These are phyloP conservation scores for Lepidurus arcticus DNA, from an alignment of 1,140 invertebrate genomes.

Conservation along the genomic window DNA sequence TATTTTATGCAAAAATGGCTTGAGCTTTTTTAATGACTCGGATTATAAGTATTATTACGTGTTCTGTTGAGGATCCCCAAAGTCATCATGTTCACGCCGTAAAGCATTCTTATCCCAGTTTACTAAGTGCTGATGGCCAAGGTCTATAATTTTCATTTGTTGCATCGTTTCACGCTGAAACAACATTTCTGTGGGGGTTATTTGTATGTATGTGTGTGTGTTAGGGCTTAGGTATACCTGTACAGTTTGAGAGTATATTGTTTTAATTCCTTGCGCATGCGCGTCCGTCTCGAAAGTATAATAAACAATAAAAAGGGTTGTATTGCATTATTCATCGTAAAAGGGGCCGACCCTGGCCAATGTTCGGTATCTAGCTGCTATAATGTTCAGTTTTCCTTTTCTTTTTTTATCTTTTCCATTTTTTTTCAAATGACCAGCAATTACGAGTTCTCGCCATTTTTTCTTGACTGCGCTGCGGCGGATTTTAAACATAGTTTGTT, in stretches of 20 bases:
- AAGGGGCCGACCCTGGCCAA: neutral
- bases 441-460: constrained; percentile 17
- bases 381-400: neutral
- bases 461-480: neutral
- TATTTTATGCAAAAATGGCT: neutral
- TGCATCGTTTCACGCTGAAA: constrained; percentile 3
- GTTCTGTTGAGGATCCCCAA: neutral
- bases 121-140: constrained; percentile 1
- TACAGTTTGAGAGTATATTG: neutral
- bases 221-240: neutral
- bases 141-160: neutral
- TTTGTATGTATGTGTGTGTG: neutral
- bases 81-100: constrained; percentile 18
- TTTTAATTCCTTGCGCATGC: neutral
- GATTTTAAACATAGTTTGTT: neutral
- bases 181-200: neutral
- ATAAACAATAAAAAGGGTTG: neutral
- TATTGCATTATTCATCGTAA: constrained; percentile 6
- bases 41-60: neutral
- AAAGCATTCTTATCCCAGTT: neutral
- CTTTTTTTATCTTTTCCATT: neutral
- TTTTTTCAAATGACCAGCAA: neutral
- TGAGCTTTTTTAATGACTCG: neutral
- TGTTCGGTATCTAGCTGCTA: neutral
- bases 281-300: neutral